Evolutionary conservation across 2,113 vertebrate genomes (phyloP).

Genomic region (Pangasianodon gigas): DNA sequence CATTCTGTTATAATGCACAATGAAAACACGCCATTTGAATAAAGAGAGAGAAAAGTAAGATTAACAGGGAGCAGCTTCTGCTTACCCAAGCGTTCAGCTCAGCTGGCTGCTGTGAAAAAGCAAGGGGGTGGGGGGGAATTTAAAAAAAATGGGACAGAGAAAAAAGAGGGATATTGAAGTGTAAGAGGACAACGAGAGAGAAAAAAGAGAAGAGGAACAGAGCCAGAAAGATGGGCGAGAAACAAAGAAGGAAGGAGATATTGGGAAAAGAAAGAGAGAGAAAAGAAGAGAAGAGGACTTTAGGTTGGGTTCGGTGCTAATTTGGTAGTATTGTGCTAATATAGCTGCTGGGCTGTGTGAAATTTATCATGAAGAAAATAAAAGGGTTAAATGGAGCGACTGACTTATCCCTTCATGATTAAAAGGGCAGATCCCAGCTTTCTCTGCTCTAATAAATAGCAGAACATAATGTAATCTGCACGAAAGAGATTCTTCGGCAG

Average conservation of each 20-base stretch:
- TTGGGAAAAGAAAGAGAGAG: background rate
- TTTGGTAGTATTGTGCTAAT: conserved; percentile 61
- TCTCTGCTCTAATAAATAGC: conserved; percentile 49
- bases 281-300: conserved; percentile 31
- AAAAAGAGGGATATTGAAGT: conserved; percentile 26
- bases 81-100: conserved; percentile 84
- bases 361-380: conserved; percentile 43
- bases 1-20: conserved; percentile 74
- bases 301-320: conserved; percentile 55
- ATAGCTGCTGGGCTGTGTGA: conserved; percentile 16
- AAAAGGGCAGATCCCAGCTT: conserved; percentile 43
- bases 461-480: conserved; percentile 50
- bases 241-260: conserved; percentile 36
- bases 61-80: conserved; percentile 61
- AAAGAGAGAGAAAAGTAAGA: conserved; percentile 71
- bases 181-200: background rate
- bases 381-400: conserved; percentile 37
- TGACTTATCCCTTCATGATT: conserved; percentile 46
- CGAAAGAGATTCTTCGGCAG: conserved; percentile 27
- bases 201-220: background rate
- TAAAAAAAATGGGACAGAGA: background rate
- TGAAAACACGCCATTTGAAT: conserved; percentile 86
- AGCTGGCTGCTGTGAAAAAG: conserved; percentile 72
- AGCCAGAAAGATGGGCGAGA: background rate
- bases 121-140: conserved; percentile 50